Conservation (phyloP, 2,113 vertebrate genomes). For the Ptilonorhynchus violaceus region DNA sequence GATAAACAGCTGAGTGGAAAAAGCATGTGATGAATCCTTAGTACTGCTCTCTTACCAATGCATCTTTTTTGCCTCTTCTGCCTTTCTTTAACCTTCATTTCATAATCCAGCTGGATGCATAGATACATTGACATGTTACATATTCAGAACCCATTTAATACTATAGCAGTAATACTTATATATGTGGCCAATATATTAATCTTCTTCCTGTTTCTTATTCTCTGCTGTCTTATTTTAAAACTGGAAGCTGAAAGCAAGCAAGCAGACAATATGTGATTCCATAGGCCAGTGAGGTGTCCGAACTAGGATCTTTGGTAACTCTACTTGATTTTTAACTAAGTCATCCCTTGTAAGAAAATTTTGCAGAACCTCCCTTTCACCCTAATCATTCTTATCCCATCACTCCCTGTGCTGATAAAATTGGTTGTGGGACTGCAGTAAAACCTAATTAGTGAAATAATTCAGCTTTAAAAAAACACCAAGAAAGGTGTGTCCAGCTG, state of each 20-base stretch:
- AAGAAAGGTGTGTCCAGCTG: not conserved
- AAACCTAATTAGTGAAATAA: not conserved
- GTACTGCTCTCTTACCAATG: not conserved
- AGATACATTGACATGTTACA: not conserved
- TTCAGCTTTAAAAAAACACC: not conserved
- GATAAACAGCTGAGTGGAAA: constrained; percentile 57
- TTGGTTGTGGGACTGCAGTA: not conserved
- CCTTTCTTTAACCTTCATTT: not conserved
- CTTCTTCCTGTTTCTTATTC: not conserved
- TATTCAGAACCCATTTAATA: not conserved
- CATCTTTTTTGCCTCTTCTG: not conserved
- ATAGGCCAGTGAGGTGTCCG: not conserved
- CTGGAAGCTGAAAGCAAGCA: not conserved
- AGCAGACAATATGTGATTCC: not conserved
- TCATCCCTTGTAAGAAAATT: not conserved
- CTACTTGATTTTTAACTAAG: not conserved
- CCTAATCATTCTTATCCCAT: not conserved
- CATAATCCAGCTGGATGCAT: not conserved
- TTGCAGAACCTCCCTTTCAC: not conserved
- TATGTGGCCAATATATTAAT: not conserved
- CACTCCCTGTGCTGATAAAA: not conserved
- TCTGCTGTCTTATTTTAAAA: not conserved
- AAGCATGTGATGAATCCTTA: not conserved
- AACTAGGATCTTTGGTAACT: not conserved
- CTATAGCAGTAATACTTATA: not conserved